Base-by-base conservation (phyloP, 2,797 vertebrate genomes). In the Zenarchopterus dispar region DNA sequence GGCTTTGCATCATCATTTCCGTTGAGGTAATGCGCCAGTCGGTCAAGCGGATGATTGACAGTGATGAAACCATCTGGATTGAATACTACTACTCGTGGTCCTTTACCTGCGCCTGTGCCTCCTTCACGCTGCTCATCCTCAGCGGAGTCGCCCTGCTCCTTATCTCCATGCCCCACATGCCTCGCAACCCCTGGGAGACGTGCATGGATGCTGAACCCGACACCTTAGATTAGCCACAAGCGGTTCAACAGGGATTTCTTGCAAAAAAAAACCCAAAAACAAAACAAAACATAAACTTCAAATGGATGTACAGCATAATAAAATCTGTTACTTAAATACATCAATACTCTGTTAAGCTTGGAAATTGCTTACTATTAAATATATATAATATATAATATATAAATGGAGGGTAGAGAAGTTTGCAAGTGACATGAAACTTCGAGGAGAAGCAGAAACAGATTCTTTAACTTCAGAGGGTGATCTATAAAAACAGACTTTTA, bases 141-240 rank as follows among this genome's bases (percentile, higher is more conserved):
- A 95, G 95, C 0, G 96, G 97, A 23, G 86, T 93, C 0, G 81
- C 88, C 26, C 95, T 99, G 39, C 94, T 99, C 53, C 91, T 99
- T 64, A 95, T 98, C 81, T 97, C 97, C 4, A 94, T 99, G 93
- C 97, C 97, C 0, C 96, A 95, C 62, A 97, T 99, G 95, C 97
- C 97, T 22, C 94, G 92, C 77, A 97, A 99, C 88, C 97, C 97
- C 45, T 99, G 97, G 97, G 97, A 99, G 90, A 95, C 94, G 62
- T 99, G 97, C 92, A 97, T 98, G 97, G 97, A 99, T 0, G 96
- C 97, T 0, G 96, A 98, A 24, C 95, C 95, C 0, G 96, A 98
- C 65, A 84, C 88, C 60, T 82, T 93, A 53, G 91, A 93, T 77
- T 94, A 92, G 78, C 59, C 28, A 26, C 50, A 46, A 55, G 46